phyloP scores from a whole-genome alignment of 2,888 invertebrate species.

The Pyrochroa serraticornis region DNA sequence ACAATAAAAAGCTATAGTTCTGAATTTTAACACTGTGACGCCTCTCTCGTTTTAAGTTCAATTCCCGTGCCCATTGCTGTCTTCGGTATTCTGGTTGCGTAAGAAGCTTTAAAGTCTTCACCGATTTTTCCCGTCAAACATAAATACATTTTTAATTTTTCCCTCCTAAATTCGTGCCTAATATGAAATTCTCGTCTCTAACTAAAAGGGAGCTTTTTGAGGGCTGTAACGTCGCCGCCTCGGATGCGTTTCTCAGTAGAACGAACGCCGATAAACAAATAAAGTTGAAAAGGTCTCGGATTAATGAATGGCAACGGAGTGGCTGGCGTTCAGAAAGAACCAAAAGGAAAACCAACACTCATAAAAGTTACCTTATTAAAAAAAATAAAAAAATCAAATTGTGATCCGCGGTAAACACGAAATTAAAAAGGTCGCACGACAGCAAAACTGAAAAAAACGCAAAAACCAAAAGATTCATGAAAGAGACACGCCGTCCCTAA shows the following conservation, averaged over 20 bases:
- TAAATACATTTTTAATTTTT: too few species aligned
- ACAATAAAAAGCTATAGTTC: too few species aligned
- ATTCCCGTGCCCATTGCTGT: too few species aligned
- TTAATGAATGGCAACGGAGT: constrained; percentile 20
- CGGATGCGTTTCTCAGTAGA: not conserved
- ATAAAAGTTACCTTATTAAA: constrained; percentile 35
- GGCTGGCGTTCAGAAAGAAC: constrained; percentile 5
- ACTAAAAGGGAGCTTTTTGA: too few species aligned
- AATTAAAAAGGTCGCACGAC: constrained; percentile 21
- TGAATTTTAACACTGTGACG: too few species aligned
- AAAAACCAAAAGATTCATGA: constrained; percentile 1
- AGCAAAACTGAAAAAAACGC: constrained; percentile 8
- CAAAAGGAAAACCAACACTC: constrained; percentile 19
- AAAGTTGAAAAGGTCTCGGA: not conserved
- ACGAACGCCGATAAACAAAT: not conserved
- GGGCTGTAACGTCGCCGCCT: too few species aligned
- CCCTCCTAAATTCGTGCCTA: too few species aligned
- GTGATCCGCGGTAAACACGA: constrained; percentile 24
- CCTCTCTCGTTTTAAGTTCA: too few species aligned
- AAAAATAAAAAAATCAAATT: constrained; percentile 26
- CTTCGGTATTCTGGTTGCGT: too few species aligned
- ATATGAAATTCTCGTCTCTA: too few species aligned
- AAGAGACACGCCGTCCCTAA: constrained; percentile 22
- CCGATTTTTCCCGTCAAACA: too few species aligned
- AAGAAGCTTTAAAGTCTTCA: too few species aligned